These are phyloP conservation scores for Caenorhabditis tropicalis DNA, from an alignment of 1,140 invertebrate species.

Conservation along the genomic window DNA sequence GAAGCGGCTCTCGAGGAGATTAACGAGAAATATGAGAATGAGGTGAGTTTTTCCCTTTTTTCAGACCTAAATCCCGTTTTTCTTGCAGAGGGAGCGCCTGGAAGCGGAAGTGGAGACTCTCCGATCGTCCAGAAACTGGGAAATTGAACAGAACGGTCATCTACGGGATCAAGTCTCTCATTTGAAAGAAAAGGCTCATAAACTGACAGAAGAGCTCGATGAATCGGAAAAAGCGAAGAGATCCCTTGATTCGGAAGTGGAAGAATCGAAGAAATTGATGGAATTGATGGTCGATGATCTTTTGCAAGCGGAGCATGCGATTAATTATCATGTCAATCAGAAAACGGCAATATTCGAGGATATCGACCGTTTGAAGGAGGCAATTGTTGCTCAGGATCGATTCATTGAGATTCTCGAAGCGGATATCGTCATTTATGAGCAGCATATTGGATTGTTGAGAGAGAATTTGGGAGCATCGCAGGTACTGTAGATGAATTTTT, in stretches of 20 bases:
- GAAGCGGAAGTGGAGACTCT: constrained; percentile 61
- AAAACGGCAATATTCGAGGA: constrained; percentile 61
- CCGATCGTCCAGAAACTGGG: constrained; percentile 66
- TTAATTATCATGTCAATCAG: constrained; percentile 63
- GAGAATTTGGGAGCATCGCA: constrained; percentile 66
- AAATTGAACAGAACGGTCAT: constrained; percentile 64
- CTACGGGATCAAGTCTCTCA: constrained; percentile 64
- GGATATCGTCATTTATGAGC: constrained; percentile 69
- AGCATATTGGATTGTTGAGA: constrained; percentile 68
- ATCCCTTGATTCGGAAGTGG: constrained; percentile 57
- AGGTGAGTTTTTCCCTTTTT: constrained; percentile 2
- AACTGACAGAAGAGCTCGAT: constrained; percentile 66
- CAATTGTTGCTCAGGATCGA: constrained; percentile 68
- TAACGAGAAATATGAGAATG: constrained; percentile 39
- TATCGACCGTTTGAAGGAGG: constrained; percentile 68
- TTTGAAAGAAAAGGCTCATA: constrained; percentile 62
- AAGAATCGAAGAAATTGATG: constrained; percentile 47
- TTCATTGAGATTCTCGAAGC: constrained; percentile 67
- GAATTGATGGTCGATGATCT: constrained; percentile 61
- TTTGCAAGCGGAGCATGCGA: constrained; percentile 54
- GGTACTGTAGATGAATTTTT: too few relatives aligned
- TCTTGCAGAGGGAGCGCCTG: constrained; percentile 59
- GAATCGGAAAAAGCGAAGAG: constrained; percentile 51
- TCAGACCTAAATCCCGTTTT: background rate
- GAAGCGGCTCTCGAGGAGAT: constrained; percentile 53